phyloP scores from a whole-genome alignment of 2,888 invertebrate species.

The Margaritifera margaritifera region DNA sequence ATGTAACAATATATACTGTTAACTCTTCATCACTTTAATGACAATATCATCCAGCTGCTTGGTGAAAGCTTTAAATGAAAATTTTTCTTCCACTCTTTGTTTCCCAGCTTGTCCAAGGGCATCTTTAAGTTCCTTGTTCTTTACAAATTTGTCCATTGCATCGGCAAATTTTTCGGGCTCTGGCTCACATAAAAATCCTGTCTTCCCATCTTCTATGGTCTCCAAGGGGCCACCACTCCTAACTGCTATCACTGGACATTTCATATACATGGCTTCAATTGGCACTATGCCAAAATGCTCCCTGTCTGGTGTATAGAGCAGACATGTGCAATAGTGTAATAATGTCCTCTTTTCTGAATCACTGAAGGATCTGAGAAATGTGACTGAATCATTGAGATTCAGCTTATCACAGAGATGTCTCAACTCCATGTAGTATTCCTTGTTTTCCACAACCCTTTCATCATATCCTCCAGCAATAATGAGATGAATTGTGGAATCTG shows the following conservation, averaged over 20 bases:
- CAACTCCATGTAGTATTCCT: slow-evolving; percentile 87
- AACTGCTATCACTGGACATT: slow-evolving; percentile 94
- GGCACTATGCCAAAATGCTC: slow-evolving; percentile 99
- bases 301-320: slow-evolving; percentile 95
- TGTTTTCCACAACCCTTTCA: slow-evolving; percentile 88
- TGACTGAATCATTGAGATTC: slow-evolving; percentile 78
- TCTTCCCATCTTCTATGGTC: slow-evolving; percentile 79
- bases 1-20: background rate
- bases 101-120: slow-evolving; percentile 84
- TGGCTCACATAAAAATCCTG: slow-evolving; percentile 74
- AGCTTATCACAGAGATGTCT: slow-evolving; percentile 78
- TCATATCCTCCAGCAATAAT: slow-evolving; percentile 98
- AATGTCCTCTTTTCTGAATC: slow-evolving; percentile 89
- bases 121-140: slow-evolving; percentile 78
- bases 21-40: slow-evolving; percentile 26
- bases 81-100: slow-evolving; percentile 83
- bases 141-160: slow-evolving; percentile 83
- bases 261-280: slow-evolving; percentile 96
- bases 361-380: slow-evolving; percentile 89
- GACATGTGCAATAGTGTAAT: slow-evolving; percentile 83
- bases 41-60: slow-evolving; percentile 61
- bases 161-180: slow-evolving; percentile 82
- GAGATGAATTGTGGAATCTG: slow-evolving; percentile 78
- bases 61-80: slow-evolving; percentile 88
- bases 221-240: slow-evolving; percentile 97